These are phyloP conservation scores for Zygothrica quintamaculata DNA, from an alignment of 2,888 invertebrate genomes.

Conservation along the genomic window DNA sequence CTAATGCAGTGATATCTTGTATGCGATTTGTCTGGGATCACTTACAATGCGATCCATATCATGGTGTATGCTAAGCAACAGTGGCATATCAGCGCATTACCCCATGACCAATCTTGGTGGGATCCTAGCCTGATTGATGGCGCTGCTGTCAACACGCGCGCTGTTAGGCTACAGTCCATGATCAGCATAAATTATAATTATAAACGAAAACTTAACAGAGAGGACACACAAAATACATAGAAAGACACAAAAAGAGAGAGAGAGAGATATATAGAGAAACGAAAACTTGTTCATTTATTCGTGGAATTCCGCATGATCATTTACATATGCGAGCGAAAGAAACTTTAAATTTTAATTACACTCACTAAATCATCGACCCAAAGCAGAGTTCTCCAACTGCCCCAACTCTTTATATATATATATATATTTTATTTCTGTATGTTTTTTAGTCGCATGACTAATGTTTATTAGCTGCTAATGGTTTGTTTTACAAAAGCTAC, in stretches of 20 bases:
- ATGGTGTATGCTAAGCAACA: conserved; percentile 20
- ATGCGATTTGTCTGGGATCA: conserved; percentile 58
- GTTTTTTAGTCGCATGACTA: conserved; percentile 79
- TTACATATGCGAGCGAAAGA: conserved; percentile 76
- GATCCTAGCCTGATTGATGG: conserved; percentile 64
- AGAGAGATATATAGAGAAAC: conserved; percentile 18
- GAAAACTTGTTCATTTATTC: conserved; percentile 75
- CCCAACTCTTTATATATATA: too few species aligned
- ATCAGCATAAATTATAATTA: conserved; percentile 80
- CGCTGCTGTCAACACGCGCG: conserved; percentile 68
- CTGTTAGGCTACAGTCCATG: conserved; percentile 36
- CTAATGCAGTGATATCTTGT: conserved; percentile 51
- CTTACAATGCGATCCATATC: conserved; percentile 59
- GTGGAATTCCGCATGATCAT: conserved; percentile 76
- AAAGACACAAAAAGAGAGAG: conserved; percentile 8
- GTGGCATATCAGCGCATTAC: conserved; percentile 52
- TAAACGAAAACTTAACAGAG: conserved; percentile 45
- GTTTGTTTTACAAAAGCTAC: conserved; percentile 84
- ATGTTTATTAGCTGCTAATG: conserved; percentile 85
- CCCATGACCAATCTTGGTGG: conserved; percentile 23
- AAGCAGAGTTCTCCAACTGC: conserved; percentile 41
- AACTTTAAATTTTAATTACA: conserved; percentile 82
- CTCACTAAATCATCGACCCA: conserved; percentile 80
- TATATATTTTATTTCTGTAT: too few species aligned
- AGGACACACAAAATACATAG: conserved; percentile 14